Evolutionary conservation across 2,797 vertebrate species (phyloP), one percentile per base, ranked within the genome.

Genomic region (Premnoplex brunnescens): DNA sequence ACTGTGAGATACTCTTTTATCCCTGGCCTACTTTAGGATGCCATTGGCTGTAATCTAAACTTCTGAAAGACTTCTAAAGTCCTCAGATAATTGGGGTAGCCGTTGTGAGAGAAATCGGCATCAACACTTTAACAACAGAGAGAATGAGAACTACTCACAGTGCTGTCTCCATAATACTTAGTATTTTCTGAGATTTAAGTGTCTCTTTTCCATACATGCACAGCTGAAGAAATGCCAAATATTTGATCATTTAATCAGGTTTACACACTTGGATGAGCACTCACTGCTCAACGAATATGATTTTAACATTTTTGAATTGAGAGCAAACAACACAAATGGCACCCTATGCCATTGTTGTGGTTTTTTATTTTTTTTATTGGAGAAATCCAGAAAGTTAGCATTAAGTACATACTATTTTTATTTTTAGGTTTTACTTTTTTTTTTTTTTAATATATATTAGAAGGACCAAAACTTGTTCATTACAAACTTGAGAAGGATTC

Each of bases 1-100:
- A 89, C 72, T 87, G 51, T 88, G 94, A 89, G 87, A 92, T 72
- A 91, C 21, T 87, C 91, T 96, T 97, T 97, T 96, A 96, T 97
- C 90, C 91, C 72, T 97, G 93, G 73, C 96, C 95, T 95, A 96
- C 72, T 96, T 96, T 95, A 81, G 73, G 92, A 87, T 96, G 85
- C 85, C 69, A 94, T 48, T 93, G 91, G 75, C 82, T 95, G 93
- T 88, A 94, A 97, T 93, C 83, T 93, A 92, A 96, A 94, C 72
- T 96, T 96, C 86, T 95, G 93, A 95, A 92, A 95, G 83, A 91
- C 77, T 94, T 91, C 60, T 81, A 14, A 92, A 94, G 62, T 94
- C 76, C 74, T 90, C 66, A 87, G 74, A 90, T 95, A 96, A 95
- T 76, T 90, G 58, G 55, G 52, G 51, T 60, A 94, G 77, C 27